Conservation (phyloP, 1,140 invertebrate genomes). For the Schlechtendalia chinensis region DNA sequence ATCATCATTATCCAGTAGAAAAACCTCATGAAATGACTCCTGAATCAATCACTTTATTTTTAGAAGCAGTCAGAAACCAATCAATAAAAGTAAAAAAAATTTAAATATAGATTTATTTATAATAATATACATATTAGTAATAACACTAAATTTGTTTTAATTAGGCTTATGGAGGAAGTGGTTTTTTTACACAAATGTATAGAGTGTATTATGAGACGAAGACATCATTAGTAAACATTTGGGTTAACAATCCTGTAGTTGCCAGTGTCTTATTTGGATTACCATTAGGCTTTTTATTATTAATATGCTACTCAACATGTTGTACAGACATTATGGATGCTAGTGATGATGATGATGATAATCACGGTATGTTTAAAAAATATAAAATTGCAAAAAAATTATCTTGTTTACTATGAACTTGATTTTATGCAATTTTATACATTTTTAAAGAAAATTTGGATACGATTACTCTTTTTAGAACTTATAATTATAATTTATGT, state of each 20-base stretch:
- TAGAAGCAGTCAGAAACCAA: slow-evolving; percentile 73
- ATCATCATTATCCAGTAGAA: slow-evolving; percentile 86
- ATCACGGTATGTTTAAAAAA: slow-evolving; percentile 49
- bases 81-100: slow-evolving; percentile 57
- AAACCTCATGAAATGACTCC: slow-evolving; percentile 75
- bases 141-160: not conserved
- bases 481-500: no score
- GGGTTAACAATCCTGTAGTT: slow-evolving; percentile 84
- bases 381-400: not conserved
- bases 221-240: slow-evolving; percentile 76
- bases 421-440: not conserved
- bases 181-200: slow-evolving; percentile 68
- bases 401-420: not conserved
- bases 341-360: slow-evolving; percentile 75
- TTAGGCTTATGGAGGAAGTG: slow-evolving; percentile 79
- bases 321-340: slow-evolving; percentile 91
- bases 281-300: slow-evolving; percentile 84
- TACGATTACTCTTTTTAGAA: no score
- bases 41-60: slow-evolving; percentile 74
- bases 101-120: not conserved
- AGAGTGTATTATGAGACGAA: slow-evolving; percentile 75
- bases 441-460: no score
- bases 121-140: not conserved
- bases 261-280: slow-evolving; percentile 84
- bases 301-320: slow-evolving; percentile 91